Percentiles rank a stretch among this genome's conserved stretches.
These are phyloP conservation scores for Egretta garzetta DNA, from an alignment of 2,113 vertebrate species.

Conservation along the genomic window DNA sequence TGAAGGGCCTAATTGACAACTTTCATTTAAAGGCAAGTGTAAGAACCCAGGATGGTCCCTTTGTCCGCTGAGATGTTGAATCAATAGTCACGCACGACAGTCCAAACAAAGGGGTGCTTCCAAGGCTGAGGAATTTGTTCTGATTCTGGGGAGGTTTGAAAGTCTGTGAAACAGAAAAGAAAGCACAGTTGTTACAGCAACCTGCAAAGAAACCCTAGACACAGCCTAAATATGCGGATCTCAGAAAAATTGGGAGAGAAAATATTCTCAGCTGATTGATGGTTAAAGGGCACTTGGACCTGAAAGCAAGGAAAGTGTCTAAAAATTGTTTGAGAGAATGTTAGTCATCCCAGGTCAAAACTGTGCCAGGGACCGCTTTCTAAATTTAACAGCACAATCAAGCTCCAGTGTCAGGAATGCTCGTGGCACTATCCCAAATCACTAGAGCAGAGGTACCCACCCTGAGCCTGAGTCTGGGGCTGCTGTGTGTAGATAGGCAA, in stretches of 20 bases:
- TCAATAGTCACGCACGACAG: not conserved
- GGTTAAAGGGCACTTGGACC: not conserved
- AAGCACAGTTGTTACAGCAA: constrained; percentile 62
- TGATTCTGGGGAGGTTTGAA: constrained; percentile 14
- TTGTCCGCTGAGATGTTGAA: constrained; percentile 46
- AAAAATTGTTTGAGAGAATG: not conserved
- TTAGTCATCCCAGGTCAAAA: not conserved
- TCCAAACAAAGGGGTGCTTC: constrained; percentile 63
- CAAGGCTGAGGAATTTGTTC: constrained; percentile 65
- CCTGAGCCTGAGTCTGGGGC: not conserved
- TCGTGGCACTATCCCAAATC: not conserved
- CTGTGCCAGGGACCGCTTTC: not conserved
- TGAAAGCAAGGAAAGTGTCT: not conserved
- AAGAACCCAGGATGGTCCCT: constrained; percentile 37
- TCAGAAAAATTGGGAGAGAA: not conserved
- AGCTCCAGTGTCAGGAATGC: not conserved
- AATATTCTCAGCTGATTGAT: constrained; percentile 21
- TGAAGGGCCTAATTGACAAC: constrained; percentile 62
- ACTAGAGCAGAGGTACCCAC: not conserved
- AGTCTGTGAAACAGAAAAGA: constrained; percentile 39
- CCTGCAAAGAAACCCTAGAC: not conserved
- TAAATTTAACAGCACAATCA: constrained; percentile 2
- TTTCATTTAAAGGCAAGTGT: constrained; percentile 62
- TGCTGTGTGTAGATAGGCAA: not conserved
- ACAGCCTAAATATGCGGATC: not conserved